Percentiles rank a stretch among this genome's conserved stretches.
Conservation (phyloP, 2,888 invertebrate genomes). For the Dicyrtoma fusca region DNA sequence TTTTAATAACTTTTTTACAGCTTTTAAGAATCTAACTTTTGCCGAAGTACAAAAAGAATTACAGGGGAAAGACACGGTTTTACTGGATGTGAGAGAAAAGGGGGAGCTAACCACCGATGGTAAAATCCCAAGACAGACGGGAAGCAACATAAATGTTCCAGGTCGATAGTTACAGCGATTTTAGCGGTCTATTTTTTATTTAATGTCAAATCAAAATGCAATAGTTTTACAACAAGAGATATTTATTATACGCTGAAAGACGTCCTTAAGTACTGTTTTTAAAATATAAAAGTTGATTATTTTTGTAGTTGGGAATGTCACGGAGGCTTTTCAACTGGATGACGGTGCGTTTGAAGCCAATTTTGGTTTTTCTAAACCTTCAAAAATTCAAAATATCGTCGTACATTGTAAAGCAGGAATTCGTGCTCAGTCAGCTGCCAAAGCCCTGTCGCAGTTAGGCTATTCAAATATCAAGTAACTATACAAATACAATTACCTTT, state of each 20-base stretch:
- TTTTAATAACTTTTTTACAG: background rate
- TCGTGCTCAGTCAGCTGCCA: slow-evolving; percentile 28
- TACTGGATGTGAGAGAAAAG: slow-evolving; percentile 34
- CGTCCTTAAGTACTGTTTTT: background rate
- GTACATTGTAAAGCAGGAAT: slow-evolving; percentile 32
- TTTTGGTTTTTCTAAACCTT: slow-evolving; percentile 28
- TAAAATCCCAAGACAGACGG: slow-evolving; percentile 25
- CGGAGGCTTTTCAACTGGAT: slow-evolving; percentile 11
- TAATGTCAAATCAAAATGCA: background rate
- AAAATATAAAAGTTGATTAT: background rate
- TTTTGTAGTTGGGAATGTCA: slow-evolving; percentile 26
- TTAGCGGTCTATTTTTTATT: background rate
- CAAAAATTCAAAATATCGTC: slow-evolving; percentile 19
- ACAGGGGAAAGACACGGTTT: background rate
- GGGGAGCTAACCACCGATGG: slow-evolving; percentile 28
- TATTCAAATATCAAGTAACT: slow-evolving; percentile 27
- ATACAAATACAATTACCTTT: background rate
- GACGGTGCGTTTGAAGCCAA: background rate
- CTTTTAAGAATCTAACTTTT: slow-evolving; percentile 5
- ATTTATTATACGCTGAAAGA: no score
- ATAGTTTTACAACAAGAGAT: no score
- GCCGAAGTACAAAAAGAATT: slow-evolving; percentile 19
- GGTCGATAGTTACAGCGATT: background rate
- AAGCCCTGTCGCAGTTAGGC: slow-evolving; percentile 26
- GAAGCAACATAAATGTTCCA: slow-evolving; percentile 10